Evolutionary conservation across 2,888 invertebrate genomes (phyloP).

Genomic region (Spatulosminthurus flaviceps): DNA sequence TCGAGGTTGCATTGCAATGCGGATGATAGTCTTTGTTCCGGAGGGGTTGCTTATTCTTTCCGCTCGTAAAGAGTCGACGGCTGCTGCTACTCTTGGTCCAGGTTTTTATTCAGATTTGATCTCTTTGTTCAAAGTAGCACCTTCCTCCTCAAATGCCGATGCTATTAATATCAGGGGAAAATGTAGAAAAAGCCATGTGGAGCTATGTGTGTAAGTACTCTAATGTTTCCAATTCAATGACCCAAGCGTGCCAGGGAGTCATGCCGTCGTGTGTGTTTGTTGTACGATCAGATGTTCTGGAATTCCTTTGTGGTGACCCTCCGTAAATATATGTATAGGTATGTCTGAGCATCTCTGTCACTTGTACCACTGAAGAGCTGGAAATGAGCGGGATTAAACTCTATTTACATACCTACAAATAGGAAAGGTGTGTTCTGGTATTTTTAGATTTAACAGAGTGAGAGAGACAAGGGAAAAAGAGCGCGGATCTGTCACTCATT

Average conservation of each 20-base stretch:
- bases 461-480: slow-evolving; percentile 4
- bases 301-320: slow-evolving; percentile 10
- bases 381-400: background rate
- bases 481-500: background rate
- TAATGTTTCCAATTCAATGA: slow-evolving; percentile 34
- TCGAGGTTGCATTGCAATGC: background rate
- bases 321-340: background rate
- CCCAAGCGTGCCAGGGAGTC: slow-evolving; percentile 32
- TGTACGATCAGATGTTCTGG: slow-evolving; percentile 28
- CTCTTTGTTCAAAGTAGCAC: slow-evolving; percentile 23
- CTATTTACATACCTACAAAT: slow-evolving; percentile 16
- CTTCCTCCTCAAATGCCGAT: slow-evolving; percentile 25
- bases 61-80: slow-evolving; percentile 29
- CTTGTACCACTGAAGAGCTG: background rate
- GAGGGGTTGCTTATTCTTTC: background rate
- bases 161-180: slow-evolving; percentile 15
- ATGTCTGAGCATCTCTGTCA: slow-evolving; percentile 16
- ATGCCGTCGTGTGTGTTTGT: slow-evolving; percentile 35
- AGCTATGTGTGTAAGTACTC: background rate
- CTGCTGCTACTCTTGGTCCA: too few species aligned
- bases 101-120: slow-evolving; percentile 33
- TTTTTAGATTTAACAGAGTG: background rate
- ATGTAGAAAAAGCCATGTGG: slow-evolving; percentile 19
- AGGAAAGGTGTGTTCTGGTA: slow-evolving; percentile 23
- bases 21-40: background rate